phyloP scores from a whole-genome alignment of 2,888 invertebrate species.

The Limnephilus rhombicus region DNA sequence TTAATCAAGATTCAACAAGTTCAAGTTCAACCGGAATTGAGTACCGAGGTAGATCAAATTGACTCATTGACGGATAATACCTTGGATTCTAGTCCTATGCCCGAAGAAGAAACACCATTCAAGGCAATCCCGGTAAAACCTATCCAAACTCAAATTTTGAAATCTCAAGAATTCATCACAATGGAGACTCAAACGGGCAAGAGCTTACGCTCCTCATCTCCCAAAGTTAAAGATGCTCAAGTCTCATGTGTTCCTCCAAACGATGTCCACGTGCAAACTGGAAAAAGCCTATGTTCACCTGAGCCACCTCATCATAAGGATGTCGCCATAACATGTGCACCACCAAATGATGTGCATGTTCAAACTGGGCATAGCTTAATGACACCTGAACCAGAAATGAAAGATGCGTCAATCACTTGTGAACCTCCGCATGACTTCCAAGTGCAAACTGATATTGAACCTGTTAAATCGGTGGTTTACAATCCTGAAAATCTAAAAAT shows the following conservation, averaged over 20 bases:
- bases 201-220: constrained; percentile 66
- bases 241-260: constrained; percentile 71
- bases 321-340: constrained; percentile 76
- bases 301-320: constrained; percentile 72
- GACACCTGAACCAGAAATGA: constrained; percentile 69
- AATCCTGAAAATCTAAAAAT: constrained; percentile 82
- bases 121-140: constrained; percentile 68
- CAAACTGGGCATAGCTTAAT: constrained; percentile 74
- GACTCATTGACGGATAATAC: constrained; percentile 81
- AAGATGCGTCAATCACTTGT: constrained; percentile 77
- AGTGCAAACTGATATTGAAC: constrained; percentile 79
- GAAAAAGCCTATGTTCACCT: constrained; percentile 61
- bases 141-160: constrained; percentile 62
- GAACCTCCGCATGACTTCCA: constrained; percentile 79
- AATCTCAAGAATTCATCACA: constrained; percentile 63
- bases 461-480: constrained; percentile 74
- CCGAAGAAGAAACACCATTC: constrained; percentile 77
- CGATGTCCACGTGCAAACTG: constrained; percentile 79
- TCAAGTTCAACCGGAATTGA: constrained; percentile 68
- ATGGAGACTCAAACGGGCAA: constrained; percentile 66
- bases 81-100: constrained; percentile 85
- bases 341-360: constrained; percentile 79
- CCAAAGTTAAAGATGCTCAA: constrained; percentile 69
- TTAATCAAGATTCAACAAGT: constrained; percentile 72
- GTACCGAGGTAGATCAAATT: constrained; percentile 64